Conservation (phyloP, 2,888 invertebrate genomes). For the Hipparchia sbordonii region DNA sequence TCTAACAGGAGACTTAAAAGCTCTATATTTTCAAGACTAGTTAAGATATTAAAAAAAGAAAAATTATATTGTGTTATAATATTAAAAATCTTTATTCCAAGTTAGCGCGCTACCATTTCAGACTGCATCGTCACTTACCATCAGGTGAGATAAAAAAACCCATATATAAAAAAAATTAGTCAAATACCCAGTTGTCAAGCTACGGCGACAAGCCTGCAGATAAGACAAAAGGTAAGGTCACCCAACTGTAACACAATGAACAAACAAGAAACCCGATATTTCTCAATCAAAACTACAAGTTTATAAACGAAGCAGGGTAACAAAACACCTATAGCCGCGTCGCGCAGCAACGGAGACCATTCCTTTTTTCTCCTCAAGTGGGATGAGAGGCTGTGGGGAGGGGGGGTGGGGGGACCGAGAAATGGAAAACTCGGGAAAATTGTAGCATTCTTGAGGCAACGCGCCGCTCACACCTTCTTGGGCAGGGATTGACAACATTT, state of each 20-base stretch:
- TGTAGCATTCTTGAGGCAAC: slow-evolving; percentile 84
- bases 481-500: slow-evolving; percentile 57
- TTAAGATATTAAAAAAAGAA: too few relatives aligned
- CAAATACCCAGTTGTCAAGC: too few relatives aligned
- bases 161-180: too few relatives aligned
- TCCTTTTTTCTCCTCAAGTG: slow-evolving; percentile 63
- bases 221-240: too few relatives aligned
- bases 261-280: slow-evolving; percentile 28
- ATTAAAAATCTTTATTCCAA: too few relatives aligned
- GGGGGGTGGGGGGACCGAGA: slow-evolving; percentile 68
- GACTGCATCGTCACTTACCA: background rate
- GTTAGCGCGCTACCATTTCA: too few relatives aligned
- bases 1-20: too few relatives aligned
- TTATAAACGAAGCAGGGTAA: slow-evolving; percentile 36
- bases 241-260: background rate
- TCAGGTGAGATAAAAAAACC: too few relatives aligned
- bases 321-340: slow-evolving; percentile 51
- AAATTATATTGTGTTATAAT: too few relatives aligned
- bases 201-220: too few relatives aligned
- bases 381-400: slow-evolving; percentile 56
- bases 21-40: too few relatives aligned
- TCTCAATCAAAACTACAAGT: slow-evolving; percentile 36
- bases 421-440: slow-evolving; percentile 84
- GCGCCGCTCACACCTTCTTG: slow-evolving; percentile 81
- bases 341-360: slow-evolving; percentile 71